Evolutionary conservation across 2,797 vertebrate genomes (phyloP).

Genomic region (Aythya fuligula): DNA sequence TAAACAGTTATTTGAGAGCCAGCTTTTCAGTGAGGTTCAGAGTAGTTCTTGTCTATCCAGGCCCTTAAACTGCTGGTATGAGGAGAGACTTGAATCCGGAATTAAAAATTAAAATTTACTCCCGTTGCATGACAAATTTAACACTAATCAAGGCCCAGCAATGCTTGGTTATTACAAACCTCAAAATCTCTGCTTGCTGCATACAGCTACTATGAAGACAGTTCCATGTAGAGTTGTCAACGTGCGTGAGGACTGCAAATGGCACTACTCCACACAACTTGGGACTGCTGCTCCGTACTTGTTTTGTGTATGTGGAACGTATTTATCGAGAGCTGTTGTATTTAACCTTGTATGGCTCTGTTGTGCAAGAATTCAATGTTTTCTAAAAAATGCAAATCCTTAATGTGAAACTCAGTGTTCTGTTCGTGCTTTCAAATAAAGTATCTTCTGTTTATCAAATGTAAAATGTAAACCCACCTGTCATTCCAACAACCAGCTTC

Average conservation of each 20-base stretch:
- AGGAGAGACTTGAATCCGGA: not conserved
- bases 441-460: not conserved
- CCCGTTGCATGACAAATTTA: not conserved
- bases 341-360: not conserved
- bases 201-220: not conserved
- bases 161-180: not conserved
- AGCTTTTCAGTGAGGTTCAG: not conserved
- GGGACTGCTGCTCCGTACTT: not conserved
- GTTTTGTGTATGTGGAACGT: not conserved
- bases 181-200: not conserved
- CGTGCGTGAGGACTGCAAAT: not conserved
- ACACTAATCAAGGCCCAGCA: not conserved
- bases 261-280: not conserved
- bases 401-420: not conserved
- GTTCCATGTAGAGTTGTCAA: not conserved
- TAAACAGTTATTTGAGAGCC: not conserved
- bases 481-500: not conserved
- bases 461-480: not conserved
- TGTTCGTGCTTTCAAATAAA: not conserved
- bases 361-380: not conserved
- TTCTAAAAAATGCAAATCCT: not conserved
- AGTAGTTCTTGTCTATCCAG: not conserved
- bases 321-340: not conserved
- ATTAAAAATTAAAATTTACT: not conserved
- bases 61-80: not conserved